Conservation (phyloP, 1,140 invertebrate genomes). For the Ptiloglossa arizonensis region DNA sequence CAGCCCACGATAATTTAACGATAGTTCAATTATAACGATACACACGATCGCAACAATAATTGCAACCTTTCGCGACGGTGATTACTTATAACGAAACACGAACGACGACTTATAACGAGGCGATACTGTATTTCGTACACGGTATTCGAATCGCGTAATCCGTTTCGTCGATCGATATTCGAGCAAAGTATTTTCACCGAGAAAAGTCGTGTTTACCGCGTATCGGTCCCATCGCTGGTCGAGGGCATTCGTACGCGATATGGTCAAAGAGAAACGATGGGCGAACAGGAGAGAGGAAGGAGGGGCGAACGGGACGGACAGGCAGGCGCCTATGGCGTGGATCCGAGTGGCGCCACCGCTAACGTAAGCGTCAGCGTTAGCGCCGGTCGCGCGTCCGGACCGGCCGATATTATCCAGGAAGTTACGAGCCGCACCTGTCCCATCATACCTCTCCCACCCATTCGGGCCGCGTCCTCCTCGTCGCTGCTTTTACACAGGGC, state of each 20-base stretch:
- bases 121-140: too few relatives aligned
- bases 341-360: constrained; percentile 68
- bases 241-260: constrained; percentile 42
- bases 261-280: constrained; percentile 55
- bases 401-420: constrained; percentile 70
- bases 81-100: too few relatives aligned
- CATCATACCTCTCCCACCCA: constrained; percentile 58
- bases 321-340: constrained; percentile 66
- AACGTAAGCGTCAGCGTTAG: constrained; percentile 66
- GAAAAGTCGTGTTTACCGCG: too few relatives aligned
- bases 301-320: constrained; percentile 54
- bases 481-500: constrained; percentile 52
- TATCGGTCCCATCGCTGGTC: constrained; percentile 21
- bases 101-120: too few relatives aligned
- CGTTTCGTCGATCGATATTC: too few relatives aligned
- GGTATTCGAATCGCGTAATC: too few relatives aligned
- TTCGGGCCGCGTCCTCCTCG: constrained; percentile 30
- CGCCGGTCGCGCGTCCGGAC: constrained; percentile 65
- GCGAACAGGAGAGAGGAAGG: background rate
- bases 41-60: too few relatives aligned
- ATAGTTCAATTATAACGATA: too few relatives aligned
- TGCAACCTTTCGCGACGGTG: too few relatives aligned
- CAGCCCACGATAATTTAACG: too few relatives aligned
- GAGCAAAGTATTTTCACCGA: too few relatives aligned
- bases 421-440: constrained; percentile 71